These are phyloP conservation scores for Oryzias dopingdopingensis DNA, from an alignment of 2,797 vertebrate species.

Conservation along the genomic window DNA sequence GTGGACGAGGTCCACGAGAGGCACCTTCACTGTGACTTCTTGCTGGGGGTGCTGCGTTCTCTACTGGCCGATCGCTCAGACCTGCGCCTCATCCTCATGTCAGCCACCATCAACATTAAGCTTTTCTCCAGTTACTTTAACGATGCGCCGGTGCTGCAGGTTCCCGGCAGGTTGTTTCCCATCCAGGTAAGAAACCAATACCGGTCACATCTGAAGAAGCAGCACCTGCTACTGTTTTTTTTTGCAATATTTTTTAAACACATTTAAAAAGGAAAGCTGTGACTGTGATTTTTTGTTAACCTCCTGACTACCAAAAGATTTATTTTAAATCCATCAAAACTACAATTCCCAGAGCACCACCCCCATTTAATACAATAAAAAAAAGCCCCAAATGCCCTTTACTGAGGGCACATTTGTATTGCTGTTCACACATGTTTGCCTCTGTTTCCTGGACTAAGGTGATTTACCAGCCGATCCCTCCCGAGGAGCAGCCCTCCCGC, in stretches of 20 bases:
- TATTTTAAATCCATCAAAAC: too few species aligned
- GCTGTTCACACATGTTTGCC: neutral
- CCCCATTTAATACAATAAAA: too few species aligned
- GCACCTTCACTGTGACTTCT: slow-evolving; percentile 89
- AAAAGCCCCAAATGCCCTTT: too few species aligned
- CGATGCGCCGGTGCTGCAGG: slow-evolving; percentile 86
- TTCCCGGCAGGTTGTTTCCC: slow-evolving; percentile 89
- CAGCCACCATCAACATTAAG: slow-evolving; percentile 91
- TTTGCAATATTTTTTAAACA: too few species aligned
- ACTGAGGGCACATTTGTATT: too few species aligned
- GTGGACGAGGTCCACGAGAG: slow-evolving; percentile 93
- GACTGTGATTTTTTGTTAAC: too few species aligned
- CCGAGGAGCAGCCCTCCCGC: slow-evolving; percentile 76
- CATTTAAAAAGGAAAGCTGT: too few species aligned
- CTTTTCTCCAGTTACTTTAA: slow-evolving; percentile 88
- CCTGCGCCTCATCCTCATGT: slow-evolving; percentile 91
- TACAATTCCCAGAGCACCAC: too few species aligned
- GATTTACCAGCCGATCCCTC: slow-evolving; percentile 84
- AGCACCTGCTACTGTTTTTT: too few species aligned
- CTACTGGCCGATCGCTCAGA: slow-evolving; percentile 76
- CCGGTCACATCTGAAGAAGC: too few species aligned
- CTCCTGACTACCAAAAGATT: too few species aligned
- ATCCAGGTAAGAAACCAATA: slow-evolving; percentile 78
- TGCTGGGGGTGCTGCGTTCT: slow-evolving; percentile 84
- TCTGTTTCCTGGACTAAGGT: slow-evolving; percentile 72